Evolutionary conservation across 2,113 vertebrate genomes (phyloP).

Genomic region (Crotalus tigris): DNA sequence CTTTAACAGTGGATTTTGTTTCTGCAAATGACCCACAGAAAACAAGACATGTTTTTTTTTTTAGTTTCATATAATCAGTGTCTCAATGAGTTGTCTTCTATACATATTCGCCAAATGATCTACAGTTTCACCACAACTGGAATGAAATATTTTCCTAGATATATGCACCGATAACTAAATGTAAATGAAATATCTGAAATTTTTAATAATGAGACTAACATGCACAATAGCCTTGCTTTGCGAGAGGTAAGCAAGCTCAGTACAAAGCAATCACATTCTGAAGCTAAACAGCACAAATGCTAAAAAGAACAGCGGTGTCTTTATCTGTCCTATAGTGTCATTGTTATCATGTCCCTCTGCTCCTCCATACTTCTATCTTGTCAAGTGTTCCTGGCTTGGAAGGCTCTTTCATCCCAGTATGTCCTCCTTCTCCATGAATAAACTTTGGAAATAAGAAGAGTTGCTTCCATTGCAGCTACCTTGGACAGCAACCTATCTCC

Average conservation of each 20-base stretch:
- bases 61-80: neutral
- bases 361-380: neutral
- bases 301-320: neutral
- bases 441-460: neutral
- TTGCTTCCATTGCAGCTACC: neutral
- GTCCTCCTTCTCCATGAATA: neutral
- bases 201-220: slow-evolving; percentile 47
- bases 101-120: neutral
- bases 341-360: neutral
- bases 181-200: slow-evolving; percentile 18
- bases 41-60: neutral
- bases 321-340: neutral
- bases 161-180: slow-evolving; percentile 33
- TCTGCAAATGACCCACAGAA: neutral
- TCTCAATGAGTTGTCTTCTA: neutral
- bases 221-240: neutral
- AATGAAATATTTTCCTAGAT: slow-evolving; percentile 40
- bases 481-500: neutral
- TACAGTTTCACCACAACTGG: slow-evolving; percentile 20
- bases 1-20: neutral
- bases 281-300: neutral
- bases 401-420: neutral
- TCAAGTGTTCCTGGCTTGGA: neutral
- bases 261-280: neutral
- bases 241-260: neutral